Evolutionary conservation across 2,888 invertebrate species (phyloP).

Genomic region (Troilus luridus): DNA sequence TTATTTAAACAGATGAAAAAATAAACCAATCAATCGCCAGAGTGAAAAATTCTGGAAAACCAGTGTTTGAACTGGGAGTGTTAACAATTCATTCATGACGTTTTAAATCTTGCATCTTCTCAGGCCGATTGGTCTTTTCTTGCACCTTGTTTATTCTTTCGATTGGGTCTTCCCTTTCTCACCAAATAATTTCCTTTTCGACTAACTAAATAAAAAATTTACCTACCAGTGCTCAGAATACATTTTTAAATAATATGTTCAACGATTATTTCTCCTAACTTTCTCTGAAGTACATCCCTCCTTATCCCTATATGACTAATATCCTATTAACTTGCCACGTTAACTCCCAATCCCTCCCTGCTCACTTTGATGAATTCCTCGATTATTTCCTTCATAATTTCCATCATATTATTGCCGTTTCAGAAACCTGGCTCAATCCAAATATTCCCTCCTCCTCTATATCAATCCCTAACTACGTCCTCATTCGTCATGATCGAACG

Average conservation of each 20-base stretch:
- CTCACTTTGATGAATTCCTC: too few species aligned
- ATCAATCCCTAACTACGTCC: too few species aligned
- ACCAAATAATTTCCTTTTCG: neutral
- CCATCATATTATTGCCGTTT: too few species aligned
- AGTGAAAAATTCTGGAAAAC: neutral
- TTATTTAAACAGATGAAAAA: neutral
- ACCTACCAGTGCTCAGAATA: neutral
- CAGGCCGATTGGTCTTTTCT: neutral
- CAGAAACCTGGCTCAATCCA: too few species aligned
- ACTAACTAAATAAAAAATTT: neutral
- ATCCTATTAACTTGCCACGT: too few species aligned
- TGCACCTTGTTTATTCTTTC: neutral
- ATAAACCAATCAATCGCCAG: neutral
- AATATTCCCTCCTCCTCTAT: too few species aligned
- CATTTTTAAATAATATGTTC: neutral
- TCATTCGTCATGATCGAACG: too few species aligned
- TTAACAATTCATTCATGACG: neutral
- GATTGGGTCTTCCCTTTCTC: neutral
- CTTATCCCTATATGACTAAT: too few species aligned
- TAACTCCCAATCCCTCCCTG: too few species aligned
- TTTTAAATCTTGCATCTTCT: conserved; percentile 13
- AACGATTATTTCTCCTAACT: neutral
- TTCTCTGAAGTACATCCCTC: too few species aligned
- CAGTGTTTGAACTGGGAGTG: neutral
- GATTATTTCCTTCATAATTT: too few species aligned